Conservation (phyloP, 2,888 invertebrate species). For the Clivina fossor region DNA sequence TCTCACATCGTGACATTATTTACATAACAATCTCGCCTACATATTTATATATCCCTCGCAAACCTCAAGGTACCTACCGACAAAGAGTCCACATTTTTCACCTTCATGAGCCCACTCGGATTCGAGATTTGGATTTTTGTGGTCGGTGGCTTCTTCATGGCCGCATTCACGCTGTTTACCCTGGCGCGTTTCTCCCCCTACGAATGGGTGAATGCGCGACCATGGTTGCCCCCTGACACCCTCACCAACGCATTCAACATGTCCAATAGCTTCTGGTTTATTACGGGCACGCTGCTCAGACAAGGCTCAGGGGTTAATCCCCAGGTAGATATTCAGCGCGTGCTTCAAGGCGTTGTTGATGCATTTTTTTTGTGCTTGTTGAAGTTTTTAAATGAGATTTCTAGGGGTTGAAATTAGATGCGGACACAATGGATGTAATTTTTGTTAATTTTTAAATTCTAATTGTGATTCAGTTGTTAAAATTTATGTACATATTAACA, state of each 20-base stretch:
- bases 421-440: too few relatives aligned
- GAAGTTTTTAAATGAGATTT: too few relatives aligned
- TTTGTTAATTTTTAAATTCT: too few relatives aligned
- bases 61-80: slow-evolving; percentile 56
- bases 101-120: slow-evolving; percentile 66
- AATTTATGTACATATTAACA: too few relatives aligned
- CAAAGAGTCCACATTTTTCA: slow-evolving; percentile 63
- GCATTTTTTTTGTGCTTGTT: not conserved
- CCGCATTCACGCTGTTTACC: slow-evolving; percentile 60
- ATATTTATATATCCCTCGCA: too few relatives aligned
- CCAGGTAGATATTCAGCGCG: too few relatives aligned
- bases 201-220: slow-evolving; percentile 61
- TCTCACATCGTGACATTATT: too few relatives aligned
- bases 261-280: slow-evolving; percentile 68
- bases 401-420: too few relatives aligned
- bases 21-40: too few relatives aligned
- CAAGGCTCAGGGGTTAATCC: slow-evolving; percentile 64
- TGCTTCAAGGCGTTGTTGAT: slow-evolving; percentile 1
- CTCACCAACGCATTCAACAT: slow-evolving; percentile 63
- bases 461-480: too few relatives aligned
- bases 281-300: slow-evolving; percentile 66
- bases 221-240: slow-evolving; percentile 47
- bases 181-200: slow-evolving; percentile 65
- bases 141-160: slow-evolving; percentile 62
- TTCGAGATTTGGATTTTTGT: slow-evolving; percentile 67